phyloP scores from a whole-genome alignment of 2,797 vertebrate genomes.

The Hylomyscus alleni region DNA sequence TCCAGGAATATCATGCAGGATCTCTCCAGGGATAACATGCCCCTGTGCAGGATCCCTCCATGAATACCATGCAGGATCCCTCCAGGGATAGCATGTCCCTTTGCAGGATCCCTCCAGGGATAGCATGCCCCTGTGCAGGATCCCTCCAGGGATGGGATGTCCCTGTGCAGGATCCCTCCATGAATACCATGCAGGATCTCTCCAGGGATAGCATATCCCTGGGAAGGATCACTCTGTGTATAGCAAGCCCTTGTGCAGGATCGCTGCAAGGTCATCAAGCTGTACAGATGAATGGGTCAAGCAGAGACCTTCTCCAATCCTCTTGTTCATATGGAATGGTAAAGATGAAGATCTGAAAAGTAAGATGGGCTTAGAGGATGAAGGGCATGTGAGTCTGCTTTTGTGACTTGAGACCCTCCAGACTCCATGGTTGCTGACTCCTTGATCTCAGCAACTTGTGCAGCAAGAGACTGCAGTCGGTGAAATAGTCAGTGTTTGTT shows the following conservation, averaged over 20 bases:
- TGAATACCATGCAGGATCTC: too few species aligned
- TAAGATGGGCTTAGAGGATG: neutral
- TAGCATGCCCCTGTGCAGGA: fast-evolving
- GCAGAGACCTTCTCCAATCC: neutral
- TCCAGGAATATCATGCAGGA: neutral
- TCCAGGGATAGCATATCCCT: too few species aligned
- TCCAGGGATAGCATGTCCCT: neutral
- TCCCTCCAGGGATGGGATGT: fast-evolving
- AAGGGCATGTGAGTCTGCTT: neutral
- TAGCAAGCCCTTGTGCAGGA: neutral
- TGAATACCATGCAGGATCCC: neutral
- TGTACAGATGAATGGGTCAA: neutral
- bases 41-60: too few species aligned
- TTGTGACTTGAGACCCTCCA: neutral
- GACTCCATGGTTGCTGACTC: neutral
- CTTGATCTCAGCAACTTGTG: neutral
- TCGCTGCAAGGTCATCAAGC: neutral
- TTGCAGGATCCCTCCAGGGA: neutral
- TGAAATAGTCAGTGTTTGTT: neutral
- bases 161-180: neutral
- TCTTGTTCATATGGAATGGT: neutral
- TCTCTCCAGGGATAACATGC: too few species aligned
- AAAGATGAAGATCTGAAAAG: neutral
- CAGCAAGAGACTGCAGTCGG: fast-evolving
- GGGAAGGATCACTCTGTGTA: too few species aligned